A percentile compares a stretch with the other conserved stretches of the same genome.
phyloP scores from a whole-genome alignment of 2,113 vertebrate genomes.

The Chrysemys picta region DNA sequence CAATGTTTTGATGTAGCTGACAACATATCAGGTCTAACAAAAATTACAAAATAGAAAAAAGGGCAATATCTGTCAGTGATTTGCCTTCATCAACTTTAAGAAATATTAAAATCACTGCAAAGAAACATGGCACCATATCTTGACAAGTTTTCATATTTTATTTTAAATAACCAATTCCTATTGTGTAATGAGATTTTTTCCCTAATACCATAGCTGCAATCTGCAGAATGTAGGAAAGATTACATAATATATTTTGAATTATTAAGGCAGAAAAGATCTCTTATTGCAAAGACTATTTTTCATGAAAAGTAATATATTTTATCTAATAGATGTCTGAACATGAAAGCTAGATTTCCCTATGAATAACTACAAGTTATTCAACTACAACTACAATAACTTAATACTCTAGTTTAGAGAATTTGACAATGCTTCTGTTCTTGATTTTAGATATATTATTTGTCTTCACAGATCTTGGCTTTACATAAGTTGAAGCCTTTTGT shows the following conservation, averaged over 20 bases:
- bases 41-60: neutral
- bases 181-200: constrained; percentile 56
- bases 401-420: constrained; percentile 35
- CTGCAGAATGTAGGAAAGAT: constrained; percentile 54
- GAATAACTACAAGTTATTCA: neutral
- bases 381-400: neutral
- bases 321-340: constrained; percentile 32
- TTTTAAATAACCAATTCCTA: constrained; percentile 55
- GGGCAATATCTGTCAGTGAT: constrained; percentile 16
- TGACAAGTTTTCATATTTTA: constrained; percentile 43
- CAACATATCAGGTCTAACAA: constrained; percentile 1
- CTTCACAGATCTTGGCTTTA: constrained; percentile 37
- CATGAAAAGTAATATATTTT: constrained; percentile 61
- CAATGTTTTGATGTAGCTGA: neutral
- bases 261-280: constrained; percentile 17
- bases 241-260: constrained; percentile 28
- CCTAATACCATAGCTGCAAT: constrained; percentile 54
- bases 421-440: neutral
- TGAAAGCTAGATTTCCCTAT: constrained; percentile 32
- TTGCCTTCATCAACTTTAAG: constrained; percentile 4
- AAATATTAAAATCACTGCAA: constrained; percentile 16
- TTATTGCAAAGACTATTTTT: constrained; percentile 51
- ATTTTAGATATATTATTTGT: constrained; percentile 52
- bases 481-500: neutral
- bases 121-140: neutral